Evolutionary conservation across 2,888 invertebrate species (phyloP), one percentile per base, ranked within the genome.

Genomic region (Thymelicus acteon): DNA sequence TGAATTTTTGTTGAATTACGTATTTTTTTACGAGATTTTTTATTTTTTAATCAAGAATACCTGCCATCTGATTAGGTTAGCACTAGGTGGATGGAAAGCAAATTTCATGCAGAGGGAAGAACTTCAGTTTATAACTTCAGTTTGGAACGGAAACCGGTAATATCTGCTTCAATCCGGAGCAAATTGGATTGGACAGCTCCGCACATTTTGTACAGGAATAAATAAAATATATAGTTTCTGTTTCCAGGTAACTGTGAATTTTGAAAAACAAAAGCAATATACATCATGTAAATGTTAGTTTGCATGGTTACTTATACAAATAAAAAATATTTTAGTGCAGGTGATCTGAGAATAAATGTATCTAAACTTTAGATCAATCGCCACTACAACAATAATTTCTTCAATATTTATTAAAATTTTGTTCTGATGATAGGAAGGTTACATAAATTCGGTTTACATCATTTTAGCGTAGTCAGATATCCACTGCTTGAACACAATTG

Each of bases 141-240:
- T 70, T 70, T 57, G 58, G 39, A 49, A 49, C 64, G 64, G 40
- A 60, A 85, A 82, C 84, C 78, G 78, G 83, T 85, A 83, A 86
- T 86, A 85, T 86, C 85, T 83, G 84, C 80, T 78, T 80, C 77
- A 82, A 85, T 83, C 86, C 83, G 82, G 83, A 80, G 76, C 84
- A 87, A 89, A 90, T 88, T 88, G 88, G 85, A 90, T 90, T 86
- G 86, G 82, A 80, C 82, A 80, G 82, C 79, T 80, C 78, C 68
- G 69, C 54, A 69, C 69, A 75, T 79, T 66, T 75, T 77, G 79
- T 76, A 75, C 76, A 75, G 76, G 81, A 80, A 83, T 82, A 84
- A 60, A 65, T 71, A 71, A 65, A 60, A 54, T 71, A 71, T 71
- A 52, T 65, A 65, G 70, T 64, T 65, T 52, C 64, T 44, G 31